Evolutionary conservation across 2,113 vertebrate genomes (phyloP).

Genomic region (Chamaea fasciata): DNA sequence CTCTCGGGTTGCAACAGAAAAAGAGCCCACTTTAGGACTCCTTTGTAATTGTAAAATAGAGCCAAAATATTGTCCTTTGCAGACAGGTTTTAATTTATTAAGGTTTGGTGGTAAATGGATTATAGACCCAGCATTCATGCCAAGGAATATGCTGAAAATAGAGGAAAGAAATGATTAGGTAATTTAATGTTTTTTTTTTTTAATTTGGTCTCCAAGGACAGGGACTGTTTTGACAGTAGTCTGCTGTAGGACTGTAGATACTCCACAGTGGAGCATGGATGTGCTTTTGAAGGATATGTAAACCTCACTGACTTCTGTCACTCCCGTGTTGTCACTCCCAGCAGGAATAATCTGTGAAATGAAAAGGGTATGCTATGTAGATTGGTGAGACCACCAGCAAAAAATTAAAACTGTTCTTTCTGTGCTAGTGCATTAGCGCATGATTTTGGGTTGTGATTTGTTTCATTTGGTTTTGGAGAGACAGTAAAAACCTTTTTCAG

Average conservation of each 20-base stretch:
- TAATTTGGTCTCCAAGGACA: background rate
- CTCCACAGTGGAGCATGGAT: background rate
- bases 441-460: background rate
- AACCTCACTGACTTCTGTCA: background rate
- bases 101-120: background rate
- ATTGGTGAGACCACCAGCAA: background rate
- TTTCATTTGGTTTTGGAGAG: background rate
- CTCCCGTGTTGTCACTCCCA: background rate
- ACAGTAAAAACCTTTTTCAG: background rate
- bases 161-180: background rate
- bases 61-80: background rate
- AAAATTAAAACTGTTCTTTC: background rate
- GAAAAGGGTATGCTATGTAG: background rate
- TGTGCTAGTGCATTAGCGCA: background rate
- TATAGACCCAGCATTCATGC: background rate
- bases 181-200: background rate
- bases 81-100: background rate
- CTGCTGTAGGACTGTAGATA: background rate
- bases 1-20: background rate
- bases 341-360: background rate
- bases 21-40: background rate
- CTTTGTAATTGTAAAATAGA: background rate
- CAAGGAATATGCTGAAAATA: background rate
- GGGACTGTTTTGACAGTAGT: background rate
- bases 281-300: background rate